phyloP scores from a whole-genome alignment of 1,140 invertebrate genomes.

The Armadillidium nasatum region DNA sequence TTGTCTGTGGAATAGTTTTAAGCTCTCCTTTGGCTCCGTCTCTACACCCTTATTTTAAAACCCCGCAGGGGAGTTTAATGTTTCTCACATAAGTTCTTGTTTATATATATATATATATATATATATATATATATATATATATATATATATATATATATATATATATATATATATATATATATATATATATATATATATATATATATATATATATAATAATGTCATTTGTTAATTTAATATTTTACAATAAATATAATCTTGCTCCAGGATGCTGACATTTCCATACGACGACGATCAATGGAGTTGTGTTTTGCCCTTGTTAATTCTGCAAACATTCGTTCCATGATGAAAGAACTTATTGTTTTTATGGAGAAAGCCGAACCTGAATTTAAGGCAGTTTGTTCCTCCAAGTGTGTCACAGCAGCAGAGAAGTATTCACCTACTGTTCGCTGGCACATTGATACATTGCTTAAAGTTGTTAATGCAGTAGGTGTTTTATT shows the following conservation, averaged over 20 bases:
- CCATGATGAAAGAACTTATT: slow-evolving; percentile 96
- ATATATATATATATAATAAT: too few relatives aligned
- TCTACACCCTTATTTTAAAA: too few relatives aligned
- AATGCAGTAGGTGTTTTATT: slow-evolving; percentile 10
- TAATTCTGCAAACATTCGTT: slow-evolving; percentile 86
- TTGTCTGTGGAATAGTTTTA: too few relatives aligned
- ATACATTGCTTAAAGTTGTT: slow-evolving; percentile 70
- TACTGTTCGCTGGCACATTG: slow-evolving; percentile 93
- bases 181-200: too few relatives aligned
- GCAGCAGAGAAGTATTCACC: slow-evolving; percentile 94
- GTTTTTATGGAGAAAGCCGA: slow-evolving; percentile 90
- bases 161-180: too few relatives aligned
- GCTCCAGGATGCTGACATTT: slow-evolving; percentile 76
- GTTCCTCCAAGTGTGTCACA: slow-evolving; percentile 94
- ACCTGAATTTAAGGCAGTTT: slow-evolving; percentile 95
- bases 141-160: too few relatives aligned
- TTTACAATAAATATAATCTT: slow-evolving; percentile 26
- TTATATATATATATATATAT: too few relatives aligned
- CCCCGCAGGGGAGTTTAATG: too few relatives aligned
- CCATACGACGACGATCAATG: slow-evolving; percentile 86
- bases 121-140: too few relatives aligned
- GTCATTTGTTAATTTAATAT: too few relatives aligned
- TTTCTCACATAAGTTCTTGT: too few relatives aligned
- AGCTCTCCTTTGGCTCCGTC: too few relatives aligned
- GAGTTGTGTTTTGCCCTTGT: slow-evolving; percentile 97